A percentile compares a stretch with the other conserved stretches of the same genome.
Conservation (phyloP, 2,797 vertebrate species). For the Muscicapa striata region DNA sequence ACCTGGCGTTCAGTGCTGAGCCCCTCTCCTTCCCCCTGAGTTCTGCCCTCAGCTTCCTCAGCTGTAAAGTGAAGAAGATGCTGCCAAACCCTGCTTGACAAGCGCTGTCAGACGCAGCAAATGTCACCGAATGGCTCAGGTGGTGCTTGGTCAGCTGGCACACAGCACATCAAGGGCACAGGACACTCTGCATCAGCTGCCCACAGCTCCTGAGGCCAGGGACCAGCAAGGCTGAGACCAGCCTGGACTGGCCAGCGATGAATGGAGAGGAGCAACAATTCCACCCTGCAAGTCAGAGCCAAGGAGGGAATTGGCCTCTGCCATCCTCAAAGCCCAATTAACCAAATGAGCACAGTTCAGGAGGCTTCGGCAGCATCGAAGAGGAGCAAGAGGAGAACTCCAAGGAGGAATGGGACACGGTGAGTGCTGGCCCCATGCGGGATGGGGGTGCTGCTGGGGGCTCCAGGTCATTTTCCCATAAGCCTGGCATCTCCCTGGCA, state of each 20-base stretch:
- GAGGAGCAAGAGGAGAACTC: neutral
- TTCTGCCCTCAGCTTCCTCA: neutral
- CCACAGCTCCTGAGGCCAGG: fast-evolving
- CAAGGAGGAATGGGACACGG: neutral
- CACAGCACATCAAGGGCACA: neutral
- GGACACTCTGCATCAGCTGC: neutral
- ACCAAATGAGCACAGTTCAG: neutral
- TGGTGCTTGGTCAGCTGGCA: neutral
- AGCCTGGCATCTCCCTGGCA: neutral
- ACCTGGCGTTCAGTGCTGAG: neutral
- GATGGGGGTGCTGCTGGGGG: neutral
- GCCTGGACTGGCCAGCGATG: fast-evolving
- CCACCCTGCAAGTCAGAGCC: neutral
- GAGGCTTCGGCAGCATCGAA: neutral
- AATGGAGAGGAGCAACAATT: neutral
- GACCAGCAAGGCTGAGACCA: neutral
- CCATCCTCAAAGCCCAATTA: neutral
- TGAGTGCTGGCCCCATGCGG: neutral
- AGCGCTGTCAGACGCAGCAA: neutral
- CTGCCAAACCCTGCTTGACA: neutral
- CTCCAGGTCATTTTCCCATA: fast-evolving
- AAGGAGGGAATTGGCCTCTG: neutral
- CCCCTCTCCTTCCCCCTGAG: neutral
- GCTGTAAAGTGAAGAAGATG: neutral
- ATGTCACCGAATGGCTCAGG: neutral